Base-by-base conservation (phyloP, 2,797 vertebrate genomes). In the Urophycis tenuis region DNA sequence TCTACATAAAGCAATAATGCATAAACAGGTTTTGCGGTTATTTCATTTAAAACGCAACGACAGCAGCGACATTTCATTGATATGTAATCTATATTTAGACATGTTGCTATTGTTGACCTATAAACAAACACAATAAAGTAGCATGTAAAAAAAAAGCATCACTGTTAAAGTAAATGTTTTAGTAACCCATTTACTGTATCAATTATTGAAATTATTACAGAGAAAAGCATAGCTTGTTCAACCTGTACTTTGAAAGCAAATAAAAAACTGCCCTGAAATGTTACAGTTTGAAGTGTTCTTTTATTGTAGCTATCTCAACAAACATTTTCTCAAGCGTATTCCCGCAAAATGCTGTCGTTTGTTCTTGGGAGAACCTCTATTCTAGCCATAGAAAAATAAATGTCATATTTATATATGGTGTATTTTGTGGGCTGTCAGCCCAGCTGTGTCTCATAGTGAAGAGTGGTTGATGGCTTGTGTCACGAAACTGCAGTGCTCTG, bases 71-170 rank as follows among this genome's bases (percentile, higher is more conserved):
- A 71, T 64, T 60, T 69, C 5, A 15, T 19, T 75, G n/a, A 33
- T 81, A 45, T 75, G 33, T 83, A 75, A 79, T 77, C 25, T 80
- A n/a, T n/a, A n/a, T n/a, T n/a, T n/a, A 70, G 70, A 80, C 78
- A 69, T 11, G 11, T 80, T 85, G 83, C 81, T 77, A 82, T 81
- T 82, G 30, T 81, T 82, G 67, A 70, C 25, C 3, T 70, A 5
- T 31, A 17, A 70, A 70, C 67, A 30, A 70, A 31, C 30, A 60
- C 17, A 53, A 22, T 22, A 53, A 53, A 60, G 53, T n/a, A 60
- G 53, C 53, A 60, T 60, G 22, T 60, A 9, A 60, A 60, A 4
- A 70, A 3, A 22, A 10, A 30, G 64, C 11, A 69, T 30, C 10
- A 11, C n/a, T 22, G 25, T 11, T 69, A 22, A 11, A 30, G 25